phyloP scores from a whole-genome alignment of 2,797 vertebrate species.

The Hafferia zeledoni region DNA sequence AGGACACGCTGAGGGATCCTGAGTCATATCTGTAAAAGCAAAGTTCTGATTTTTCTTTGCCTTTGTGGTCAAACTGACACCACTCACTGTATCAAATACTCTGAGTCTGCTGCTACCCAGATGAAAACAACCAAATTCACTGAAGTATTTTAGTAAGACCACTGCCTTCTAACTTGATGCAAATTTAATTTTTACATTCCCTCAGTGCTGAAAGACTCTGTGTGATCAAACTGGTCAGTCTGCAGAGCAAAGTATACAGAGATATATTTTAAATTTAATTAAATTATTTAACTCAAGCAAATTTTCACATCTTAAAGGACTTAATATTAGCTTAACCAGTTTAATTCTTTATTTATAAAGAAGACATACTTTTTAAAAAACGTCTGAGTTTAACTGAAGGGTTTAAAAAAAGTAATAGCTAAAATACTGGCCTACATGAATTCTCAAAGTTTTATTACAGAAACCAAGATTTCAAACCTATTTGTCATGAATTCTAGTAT shows the following conservation, averaged over 20 bases:
- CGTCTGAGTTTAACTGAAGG: not conserved
- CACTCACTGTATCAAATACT: not conserved
- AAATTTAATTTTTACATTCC: not conserved
- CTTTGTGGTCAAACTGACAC: not conserved
- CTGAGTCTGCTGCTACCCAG: not conserved
- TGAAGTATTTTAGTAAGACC: not conserved
- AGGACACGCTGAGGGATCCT: constrained; percentile 73
- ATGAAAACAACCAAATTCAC: not conserved
- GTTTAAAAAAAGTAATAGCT: not conserved
- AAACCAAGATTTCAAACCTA: not conserved
- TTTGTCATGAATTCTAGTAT: not conserved
- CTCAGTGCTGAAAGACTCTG: not conserved
- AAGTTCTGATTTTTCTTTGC: not conserved
- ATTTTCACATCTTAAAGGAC: not conserved
- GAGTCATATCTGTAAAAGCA: constrained; percentile 80
- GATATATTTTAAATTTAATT: not conserved
- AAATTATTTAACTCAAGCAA: not conserved
- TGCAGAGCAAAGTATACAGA: not conserved
- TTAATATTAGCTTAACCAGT: not conserved
- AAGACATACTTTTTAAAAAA: not conserved
- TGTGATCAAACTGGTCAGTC: not conserved
- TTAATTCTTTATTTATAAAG: not conserved
- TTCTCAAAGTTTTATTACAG: not conserved
- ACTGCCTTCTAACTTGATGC: not conserved
- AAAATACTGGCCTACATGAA: not conserved